Conservation (phyloP, 2,797 vertebrate species). For the Tachyglossus aculeatus region DNA sequence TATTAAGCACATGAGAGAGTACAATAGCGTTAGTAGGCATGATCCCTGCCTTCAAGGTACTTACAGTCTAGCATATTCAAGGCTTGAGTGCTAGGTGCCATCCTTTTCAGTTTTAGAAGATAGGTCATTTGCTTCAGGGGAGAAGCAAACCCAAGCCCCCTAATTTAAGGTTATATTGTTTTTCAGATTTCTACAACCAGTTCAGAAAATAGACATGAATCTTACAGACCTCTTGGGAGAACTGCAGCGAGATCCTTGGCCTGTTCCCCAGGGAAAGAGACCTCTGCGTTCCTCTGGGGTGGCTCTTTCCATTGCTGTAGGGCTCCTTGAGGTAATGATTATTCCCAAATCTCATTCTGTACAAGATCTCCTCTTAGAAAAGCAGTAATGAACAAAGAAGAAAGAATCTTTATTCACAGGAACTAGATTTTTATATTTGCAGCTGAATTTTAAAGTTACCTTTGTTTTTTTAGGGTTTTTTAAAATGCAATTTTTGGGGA, state of each 20-base stretch:
- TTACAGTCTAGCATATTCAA: no score
- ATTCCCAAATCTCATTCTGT: not conserved
- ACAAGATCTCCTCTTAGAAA: not conserved
- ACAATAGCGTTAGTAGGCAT: no score
- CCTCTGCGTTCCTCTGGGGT: slow-evolving; percentile 92
- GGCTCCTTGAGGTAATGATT: slow-evolving; percentile 87
- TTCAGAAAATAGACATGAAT: slow-evolving; percentile 98
- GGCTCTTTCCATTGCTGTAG: slow-evolving; percentile 94
- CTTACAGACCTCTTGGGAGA: slow-evolving; percentile 96
- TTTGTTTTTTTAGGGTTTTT: not conserved
- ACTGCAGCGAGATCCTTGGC: slow-evolving; percentile 95
- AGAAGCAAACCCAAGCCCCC: not conserved
- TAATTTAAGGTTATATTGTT: slow-evolving; percentile 21
- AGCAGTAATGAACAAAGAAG: not conserved
- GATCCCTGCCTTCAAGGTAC: no score
- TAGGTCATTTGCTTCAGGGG: not conserved
- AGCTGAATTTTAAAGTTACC: no score
- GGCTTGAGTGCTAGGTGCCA: not conserved
- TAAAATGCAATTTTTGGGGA: not conserved
- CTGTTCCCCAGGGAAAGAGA: slow-evolving; percentile 92
- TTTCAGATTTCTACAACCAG: slow-evolving; percentile 91
- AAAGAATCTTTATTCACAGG: not conserved
- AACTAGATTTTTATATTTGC: not conserved
- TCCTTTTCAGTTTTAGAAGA: slow-evolving; percentile 16
- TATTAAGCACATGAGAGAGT: no score